Base-by-base conservation (phyloP, 2,113 vertebrate species). In the Ramphastos sulfuratus region DNA sequence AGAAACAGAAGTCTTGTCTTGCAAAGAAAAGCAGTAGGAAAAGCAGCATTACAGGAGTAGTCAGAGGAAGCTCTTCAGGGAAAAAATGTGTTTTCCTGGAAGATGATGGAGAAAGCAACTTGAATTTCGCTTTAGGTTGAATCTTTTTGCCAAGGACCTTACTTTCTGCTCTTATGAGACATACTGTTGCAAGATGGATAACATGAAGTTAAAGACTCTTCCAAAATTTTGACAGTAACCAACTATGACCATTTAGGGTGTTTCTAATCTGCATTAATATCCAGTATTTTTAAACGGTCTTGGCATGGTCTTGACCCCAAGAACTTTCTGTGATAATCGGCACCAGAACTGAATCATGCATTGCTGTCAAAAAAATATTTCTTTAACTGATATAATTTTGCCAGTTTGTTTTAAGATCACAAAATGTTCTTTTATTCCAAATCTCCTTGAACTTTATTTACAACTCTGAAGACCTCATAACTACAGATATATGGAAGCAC, bases 281-380 rank as follows among this genome's bases (percentile, higher is more conserved):
- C 30, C 46, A 89, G 11, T 18, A 31, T 69, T 75, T 86, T 82
- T 21, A 66, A 93, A 78, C 33, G 16, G 28, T 79, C 55, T 82
- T 72, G 66, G 65, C 81, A 89, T 65, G 35, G 16, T 73, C 67
- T 84, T 63, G 30, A 78, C 55, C 63, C 66, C n/a, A 73, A 89
- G 48, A 88, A 82, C 70, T 93, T 89, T 66, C 86, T 93, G 81
- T 66, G 35, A 82, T 89, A 93, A 91, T 91, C 46, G 89, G 59
- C 76, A 91, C 55, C 87, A 95, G 92, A 79, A 59, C 63, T 55
- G 58, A 82, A 85, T 76, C 73, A 87, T n/a, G 10, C 8, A 1
- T 70, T 66, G 67, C n/a, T 87, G 87, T 92, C 63, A 7, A 91
- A 77, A 89, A 87, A 10, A 7, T 46, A 76, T 73, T 92, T 70